phyloP scores from a whole-genome alignment of 2,113 vertebrate species.

The Prietella phreatophila region DNA sequence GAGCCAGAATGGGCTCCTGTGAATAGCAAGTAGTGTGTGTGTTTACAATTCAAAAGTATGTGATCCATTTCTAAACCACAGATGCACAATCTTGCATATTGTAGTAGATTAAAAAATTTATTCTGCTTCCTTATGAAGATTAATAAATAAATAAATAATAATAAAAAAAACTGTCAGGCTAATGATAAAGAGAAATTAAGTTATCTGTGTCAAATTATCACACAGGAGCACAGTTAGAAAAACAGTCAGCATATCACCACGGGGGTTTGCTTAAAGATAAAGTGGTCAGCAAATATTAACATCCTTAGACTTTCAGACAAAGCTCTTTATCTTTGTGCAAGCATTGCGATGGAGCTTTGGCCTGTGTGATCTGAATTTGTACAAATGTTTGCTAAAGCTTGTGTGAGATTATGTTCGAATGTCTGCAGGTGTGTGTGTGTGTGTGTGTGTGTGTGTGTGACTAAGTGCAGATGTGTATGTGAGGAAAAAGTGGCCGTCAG shows the following conservation, averaged over 20 bases:
- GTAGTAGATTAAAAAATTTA: background rate
- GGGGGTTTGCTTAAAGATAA: constrained; percentile 44
- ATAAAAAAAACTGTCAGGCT: background rate
- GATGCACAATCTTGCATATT: background rate
- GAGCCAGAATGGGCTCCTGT: constrained; percentile 18
- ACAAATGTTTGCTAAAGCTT: constrained; percentile 49
- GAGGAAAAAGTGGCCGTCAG: constrained; percentile 40
- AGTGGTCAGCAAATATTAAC: constrained; percentile 49
- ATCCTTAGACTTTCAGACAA: constrained; percentile 39
- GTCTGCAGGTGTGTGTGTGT: constrained; percentile 20
- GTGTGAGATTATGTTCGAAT: constrained; percentile 20
- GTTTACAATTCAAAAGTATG: background rate
- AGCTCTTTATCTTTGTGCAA: constrained; percentile 32
- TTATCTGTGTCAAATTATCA: background rate
- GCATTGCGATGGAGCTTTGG: constrained; percentile 37
- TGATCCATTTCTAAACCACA: background rate
- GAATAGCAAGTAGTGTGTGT: constrained; percentile 33
- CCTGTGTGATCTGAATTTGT: constrained; percentile 30
- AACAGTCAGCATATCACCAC: constrained; percentile 15
- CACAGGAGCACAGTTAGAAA: constrained; percentile 25
- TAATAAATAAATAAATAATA: background rate
- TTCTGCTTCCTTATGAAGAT: background rate
- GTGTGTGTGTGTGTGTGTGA: constrained; percentile 31
- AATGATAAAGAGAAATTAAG: background rate
- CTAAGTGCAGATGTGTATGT: constrained; percentile 40